phyloP scores from a whole-genome alignment of 2,888 invertebrate species.

The Metopia argyrocephala region DNA sequence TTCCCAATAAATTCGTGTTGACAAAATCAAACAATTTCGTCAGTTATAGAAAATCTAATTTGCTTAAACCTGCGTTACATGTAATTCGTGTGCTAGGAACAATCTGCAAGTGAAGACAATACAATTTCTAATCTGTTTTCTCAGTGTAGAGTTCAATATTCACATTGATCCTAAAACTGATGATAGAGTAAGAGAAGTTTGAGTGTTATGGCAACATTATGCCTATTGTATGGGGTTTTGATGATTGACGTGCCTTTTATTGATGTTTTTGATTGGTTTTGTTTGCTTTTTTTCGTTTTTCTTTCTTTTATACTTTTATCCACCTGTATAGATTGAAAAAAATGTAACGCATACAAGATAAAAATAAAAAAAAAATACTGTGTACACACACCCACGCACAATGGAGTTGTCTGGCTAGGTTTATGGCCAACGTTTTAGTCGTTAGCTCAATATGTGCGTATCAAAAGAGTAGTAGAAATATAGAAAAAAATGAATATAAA shows the following conservation, averaged over 20 bases:
- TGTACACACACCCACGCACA: neutral
- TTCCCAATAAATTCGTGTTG: too few species aligned
- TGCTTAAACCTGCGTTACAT: too few species aligned
- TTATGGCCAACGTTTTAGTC: conserved; percentile 60
- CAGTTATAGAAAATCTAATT: too few species aligned
- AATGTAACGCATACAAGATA: neutral
- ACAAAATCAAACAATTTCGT: too few species aligned
- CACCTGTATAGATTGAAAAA: conserved; percentile 66
- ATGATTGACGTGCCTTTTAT: conserved; percentile 79
- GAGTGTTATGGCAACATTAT: conserved; percentile 29
- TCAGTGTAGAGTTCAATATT: conserved; percentile 14
- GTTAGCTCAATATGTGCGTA: conserved; percentile 74
- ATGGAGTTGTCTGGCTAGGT: neutral
- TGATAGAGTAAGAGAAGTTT: neutral
- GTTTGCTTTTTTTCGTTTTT: conserved; percentile 58
- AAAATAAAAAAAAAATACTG: conserved; percentile 46
- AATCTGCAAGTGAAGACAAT: too few species aligned
- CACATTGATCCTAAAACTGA: neutral
- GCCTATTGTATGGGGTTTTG: conserved; percentile 51
- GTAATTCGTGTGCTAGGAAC: too few species aligned
- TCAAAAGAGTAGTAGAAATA: conserved; percentile 9
- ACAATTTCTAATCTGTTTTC: too few species aligned
- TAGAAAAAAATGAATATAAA: conserved; percentile 28
- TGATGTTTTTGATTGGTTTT: conserved; percentile 79
- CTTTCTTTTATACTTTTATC: neutral